Percentiles rank a stretch among this genome's conserved stretches.
These are phyloP conservation scores for Zaprionus lineosus DNA, from an alignment of 2,888 invertebrate species.

Conservation along the genomic window DNA sequence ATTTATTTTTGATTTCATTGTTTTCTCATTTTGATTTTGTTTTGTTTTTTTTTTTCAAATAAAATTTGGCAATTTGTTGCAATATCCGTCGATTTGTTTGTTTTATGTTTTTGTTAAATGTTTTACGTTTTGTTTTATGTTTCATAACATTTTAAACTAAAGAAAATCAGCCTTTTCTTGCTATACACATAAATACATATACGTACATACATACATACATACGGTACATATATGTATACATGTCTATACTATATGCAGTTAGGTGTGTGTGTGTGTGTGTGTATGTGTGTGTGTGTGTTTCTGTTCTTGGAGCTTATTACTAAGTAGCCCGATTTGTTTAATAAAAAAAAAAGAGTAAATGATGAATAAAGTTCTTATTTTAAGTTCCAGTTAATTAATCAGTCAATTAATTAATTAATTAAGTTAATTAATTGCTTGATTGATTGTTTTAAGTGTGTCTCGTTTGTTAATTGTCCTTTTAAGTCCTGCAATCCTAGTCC, in stretches of 20 bases:
- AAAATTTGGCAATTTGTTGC: constrained; percentile 80
- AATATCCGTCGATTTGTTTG: constrained; percentile 51
- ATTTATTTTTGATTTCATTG: too few relatives aligned
- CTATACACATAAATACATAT: constrained; percentile 70
- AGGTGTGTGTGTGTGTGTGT: constrained; percentile 21
- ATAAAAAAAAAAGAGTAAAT: too few relatives aligned
- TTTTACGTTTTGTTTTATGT: too few relatives aligned
- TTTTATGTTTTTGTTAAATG: too few relatives aligned
- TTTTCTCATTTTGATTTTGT: constrained; percentile 23
- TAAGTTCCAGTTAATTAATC: too few relatives aligned
- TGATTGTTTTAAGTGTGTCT: too few relatives aligned
- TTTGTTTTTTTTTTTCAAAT: constrained; percentile 35
- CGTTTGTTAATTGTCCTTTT: too few relatives aligned
- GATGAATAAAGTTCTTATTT: too few relatives aligned
- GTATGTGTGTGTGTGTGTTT: neutral
- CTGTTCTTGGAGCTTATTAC: too few relatives aligned
- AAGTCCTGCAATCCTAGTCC: too few relatives aligned
- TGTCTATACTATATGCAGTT: constrained; percentile 22
- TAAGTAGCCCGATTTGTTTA: too few relatives aligned
- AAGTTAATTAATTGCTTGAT: too few relatives aligned
- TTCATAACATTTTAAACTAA: constrained; percentile 69
- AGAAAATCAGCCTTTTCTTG: constrained; percentile 80
- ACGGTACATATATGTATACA: constrained; percentile 66
- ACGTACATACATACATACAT: constrained; percentile 29
- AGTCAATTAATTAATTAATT: constrained; percentile 26